Conservation (phyloP, 2,113 vertebrate genomes). For the Tupaia tana region DNA sequence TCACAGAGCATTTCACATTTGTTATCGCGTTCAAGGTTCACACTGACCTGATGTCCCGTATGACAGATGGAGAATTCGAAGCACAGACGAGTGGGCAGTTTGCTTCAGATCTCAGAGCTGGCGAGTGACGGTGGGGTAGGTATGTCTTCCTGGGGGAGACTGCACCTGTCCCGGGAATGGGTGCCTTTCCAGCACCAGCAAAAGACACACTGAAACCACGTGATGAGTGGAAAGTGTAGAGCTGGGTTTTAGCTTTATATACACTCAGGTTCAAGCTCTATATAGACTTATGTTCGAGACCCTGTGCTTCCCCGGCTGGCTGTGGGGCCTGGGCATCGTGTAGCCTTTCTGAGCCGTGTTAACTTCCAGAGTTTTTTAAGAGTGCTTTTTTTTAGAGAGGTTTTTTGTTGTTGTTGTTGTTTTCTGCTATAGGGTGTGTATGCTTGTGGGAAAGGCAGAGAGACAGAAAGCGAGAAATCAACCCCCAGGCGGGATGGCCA, state of each 20-base stretch:
- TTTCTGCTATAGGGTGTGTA: no score
- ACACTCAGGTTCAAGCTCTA: background rate
- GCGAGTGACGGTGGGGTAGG: background rate
- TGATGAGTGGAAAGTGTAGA: background rate
- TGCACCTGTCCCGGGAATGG: background rate
- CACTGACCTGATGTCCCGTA: background rate
- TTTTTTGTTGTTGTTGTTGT: no score
- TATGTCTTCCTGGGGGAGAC: background rate
- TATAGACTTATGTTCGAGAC: background rate
- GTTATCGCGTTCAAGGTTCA: background rate
- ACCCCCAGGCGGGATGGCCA: no score
- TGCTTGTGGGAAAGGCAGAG: no score
- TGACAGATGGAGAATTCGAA: background rate
- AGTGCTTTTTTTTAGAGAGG: no score
- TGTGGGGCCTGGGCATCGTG: background rate
- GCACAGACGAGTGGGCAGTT: background rate
- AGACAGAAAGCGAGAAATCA: no score
- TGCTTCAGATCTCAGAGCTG: background rate
- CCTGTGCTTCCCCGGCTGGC: background rate
- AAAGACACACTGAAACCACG: background rate
- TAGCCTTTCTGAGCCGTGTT: background rate
- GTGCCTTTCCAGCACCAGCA: background rate
- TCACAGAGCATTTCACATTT: background rate
- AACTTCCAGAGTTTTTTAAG: background rate
- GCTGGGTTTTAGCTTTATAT: no score